phyloP scores from a whole-genome alignment of 2,797 vertebrate genomes.

The Eremophila alpestris region DNA sequence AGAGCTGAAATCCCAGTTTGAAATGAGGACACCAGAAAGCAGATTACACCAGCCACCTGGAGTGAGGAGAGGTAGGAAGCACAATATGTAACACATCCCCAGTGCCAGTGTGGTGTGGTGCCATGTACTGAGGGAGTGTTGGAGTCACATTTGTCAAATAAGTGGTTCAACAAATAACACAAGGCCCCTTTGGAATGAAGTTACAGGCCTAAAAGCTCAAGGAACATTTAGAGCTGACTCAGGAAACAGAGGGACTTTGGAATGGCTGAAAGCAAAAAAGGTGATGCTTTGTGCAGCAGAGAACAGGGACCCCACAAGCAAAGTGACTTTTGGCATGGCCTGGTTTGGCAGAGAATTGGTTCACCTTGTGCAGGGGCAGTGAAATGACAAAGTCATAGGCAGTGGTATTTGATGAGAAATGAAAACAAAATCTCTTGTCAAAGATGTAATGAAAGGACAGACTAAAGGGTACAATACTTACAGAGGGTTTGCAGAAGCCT shows the following conservation, averaged over 20 bases:
- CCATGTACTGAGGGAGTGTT: accelerated
- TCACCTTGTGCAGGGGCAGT: not conserved
- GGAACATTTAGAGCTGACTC: not conserved
- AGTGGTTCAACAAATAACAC: not conserved
- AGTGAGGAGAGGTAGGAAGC: not conserved
- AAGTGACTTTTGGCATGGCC: not conserved
- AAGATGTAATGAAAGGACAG: not conserved
- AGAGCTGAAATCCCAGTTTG: not conserved
- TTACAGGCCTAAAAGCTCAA: not conserved
- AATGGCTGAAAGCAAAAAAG: not conserved
- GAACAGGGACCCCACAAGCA: not conserved
- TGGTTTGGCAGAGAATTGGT: not conserved
- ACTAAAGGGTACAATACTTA: not conserved
- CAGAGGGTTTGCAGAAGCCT: not conserved
- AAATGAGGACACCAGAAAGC: not conserved
- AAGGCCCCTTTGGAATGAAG: not conserved
- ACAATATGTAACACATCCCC: accelerated
- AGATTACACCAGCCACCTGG: not conserved
- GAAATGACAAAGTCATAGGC: not conserved
- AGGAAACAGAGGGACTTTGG: not conserved
- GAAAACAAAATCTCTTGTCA: not conserved
- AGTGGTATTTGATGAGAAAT: not conserved
- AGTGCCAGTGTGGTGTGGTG: not conserved
- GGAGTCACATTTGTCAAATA: not conserved
- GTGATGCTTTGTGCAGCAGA: not conserved